Percentiles rank a stretch among this genome's conserved stretches.
These are phyloP conservation scores for Arctia plantaginis DNA, from an alignment of 2,888 invertebrate species.

Conservation along the genomic window DNA sequence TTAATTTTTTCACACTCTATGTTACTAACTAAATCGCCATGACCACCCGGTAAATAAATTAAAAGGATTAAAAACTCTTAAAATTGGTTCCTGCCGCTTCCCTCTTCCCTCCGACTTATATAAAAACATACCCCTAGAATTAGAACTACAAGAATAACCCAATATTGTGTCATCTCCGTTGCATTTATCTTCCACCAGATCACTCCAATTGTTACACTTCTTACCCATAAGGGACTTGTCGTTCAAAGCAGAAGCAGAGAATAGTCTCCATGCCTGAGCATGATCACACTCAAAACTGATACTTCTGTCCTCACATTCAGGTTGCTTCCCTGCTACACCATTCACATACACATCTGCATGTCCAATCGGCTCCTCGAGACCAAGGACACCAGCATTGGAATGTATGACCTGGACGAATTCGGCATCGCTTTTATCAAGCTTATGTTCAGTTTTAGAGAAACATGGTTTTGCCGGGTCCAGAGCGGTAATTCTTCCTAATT, in stretches of 20 bases:
- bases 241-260: conserved; percentile 64
- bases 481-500: conserved; percentile 71
- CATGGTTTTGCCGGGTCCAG: conserved; percentile 80
- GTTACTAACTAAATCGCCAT: conserved; percentile 21
- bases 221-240: conserved; percentile 58
- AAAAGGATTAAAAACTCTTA: conserved; percentile 63
- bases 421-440: conserved; percentile 67
- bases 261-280: conserved; percentile 74
- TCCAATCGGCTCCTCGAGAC: conserved; percentile 71
- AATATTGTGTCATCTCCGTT: conserved; percentile 61
- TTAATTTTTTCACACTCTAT: not conserved
- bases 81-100: conserved; percentile 37
- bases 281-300: conserved; percentile 77
- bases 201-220: conserved; percentile 65
- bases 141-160: conserved; percentile 64
- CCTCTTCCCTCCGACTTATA: conserved; percentile 59
- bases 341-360: conserved; percentile 79
- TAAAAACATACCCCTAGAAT: conserved; percentile 67
- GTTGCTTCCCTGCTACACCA: conserved; percentile 71
- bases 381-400: conserved; percentile 74
- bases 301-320: conserved; percentile 67
- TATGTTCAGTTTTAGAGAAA: conserved; percentile 62
- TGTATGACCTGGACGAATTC: conserved; percentile 77
- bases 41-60: conserved; percentile 50
- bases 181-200: conserved; percentile 62